A percentile compares a stretch with the other conserved stretches of the same genome.
These are phyloP conservation scores for Porites cylindrica DNA, from an alignment of 92 coral and sea anemone species.

Conservation along the genomic window DNA sequence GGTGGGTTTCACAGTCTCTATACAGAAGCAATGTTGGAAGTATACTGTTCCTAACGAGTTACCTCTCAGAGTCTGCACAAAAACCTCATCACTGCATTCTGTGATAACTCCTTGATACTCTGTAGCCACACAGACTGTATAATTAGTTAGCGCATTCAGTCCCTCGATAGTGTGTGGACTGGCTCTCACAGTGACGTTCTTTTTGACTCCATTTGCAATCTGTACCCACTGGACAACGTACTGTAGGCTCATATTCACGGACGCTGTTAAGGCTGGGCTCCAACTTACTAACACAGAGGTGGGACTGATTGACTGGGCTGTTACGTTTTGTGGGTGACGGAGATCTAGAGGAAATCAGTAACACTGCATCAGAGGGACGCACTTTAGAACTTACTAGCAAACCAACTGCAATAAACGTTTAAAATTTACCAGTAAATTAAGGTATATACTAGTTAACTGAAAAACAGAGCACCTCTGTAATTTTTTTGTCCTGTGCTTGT, in stretches of 20 bases:
- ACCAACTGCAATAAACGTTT: too few relatives aligned
- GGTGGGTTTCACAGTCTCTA: too few relatives aligned
- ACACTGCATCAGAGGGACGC: not conserved
- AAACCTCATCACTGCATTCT: not conserved
- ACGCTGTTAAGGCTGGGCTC: not conserved
- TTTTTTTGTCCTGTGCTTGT: too few relatives aligned
- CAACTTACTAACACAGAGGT: not conserved
- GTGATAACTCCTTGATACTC: not conserved
- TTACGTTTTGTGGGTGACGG: slow-evolving; percentile 2
- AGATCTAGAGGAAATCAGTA: not conserved
- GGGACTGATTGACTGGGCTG: not conserved
- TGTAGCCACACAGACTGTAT: not conserved
- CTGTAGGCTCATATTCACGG: not conserved
- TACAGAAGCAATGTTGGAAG: too few relatives aligned
- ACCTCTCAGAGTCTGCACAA: not conserved
- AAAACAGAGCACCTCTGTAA: too few relatives aligned
- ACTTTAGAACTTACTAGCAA: too few relatives aligned
- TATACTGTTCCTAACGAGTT: not conserved
- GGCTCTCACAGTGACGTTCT: not conserved
- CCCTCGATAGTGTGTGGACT: not conserved
- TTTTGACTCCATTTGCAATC: not conserved
- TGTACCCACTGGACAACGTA: not conserved
- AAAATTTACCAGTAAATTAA: too few relatives aligned
- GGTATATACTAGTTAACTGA: too few relatives aligned
- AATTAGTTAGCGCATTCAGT: not conserved